These are phyloP conservation scores for Polydrusus cervinus DNA, from an alignment of 2,888 invertebrate genomes.

Conservation along the genomic window DNA sequence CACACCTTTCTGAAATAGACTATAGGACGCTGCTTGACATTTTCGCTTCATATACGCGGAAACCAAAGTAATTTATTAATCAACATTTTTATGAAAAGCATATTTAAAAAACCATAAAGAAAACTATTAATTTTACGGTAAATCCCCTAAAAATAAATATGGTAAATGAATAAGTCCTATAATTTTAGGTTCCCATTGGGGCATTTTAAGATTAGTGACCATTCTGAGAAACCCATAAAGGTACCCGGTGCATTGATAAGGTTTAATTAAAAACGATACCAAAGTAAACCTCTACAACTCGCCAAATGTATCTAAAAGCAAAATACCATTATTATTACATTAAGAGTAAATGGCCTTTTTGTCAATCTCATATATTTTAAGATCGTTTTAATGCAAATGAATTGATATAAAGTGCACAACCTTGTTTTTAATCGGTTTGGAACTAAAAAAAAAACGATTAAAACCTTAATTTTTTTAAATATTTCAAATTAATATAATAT, in stretches of 20 bases:
- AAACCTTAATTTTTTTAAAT: conserved; percentile 51
- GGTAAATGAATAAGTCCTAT: not conserved
- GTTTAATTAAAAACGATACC: conserved; percentile 15
- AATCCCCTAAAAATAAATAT: not conserved
- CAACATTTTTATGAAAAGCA: no score
- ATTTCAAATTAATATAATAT: conserved; percentile 5
- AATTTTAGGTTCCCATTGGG: not conserved
- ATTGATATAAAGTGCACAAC: conserved; percentile 60
- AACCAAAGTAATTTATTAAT: no score
- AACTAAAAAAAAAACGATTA: conserved; percentile 48
- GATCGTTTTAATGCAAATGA: conserved; percentile 60
- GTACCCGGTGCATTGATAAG: not conserved
- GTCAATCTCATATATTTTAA: conserved; percentile 52
- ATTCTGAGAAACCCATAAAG: conserved; percentile 2
- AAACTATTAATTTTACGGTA: not conserved
- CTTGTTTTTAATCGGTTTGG: conserved; percentile 58
- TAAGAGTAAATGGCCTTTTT: conserved; percentile 36
- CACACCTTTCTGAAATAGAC: no score
- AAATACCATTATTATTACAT: conserved; percentile 37
- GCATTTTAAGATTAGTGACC: not conserved
- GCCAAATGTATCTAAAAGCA: conserved; percentile 20
- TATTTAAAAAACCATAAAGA: not conserved
- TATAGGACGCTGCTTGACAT: no score
- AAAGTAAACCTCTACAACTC: not conserved
- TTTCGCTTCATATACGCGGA: no score